A percentile compares a stretch with the other conserved stretches of the same genome.
These are phyloP conservation scores for Trinorchestia longiramus DNA, from an alignment of 1,140 invertebrate species.

Conservation along the genomic window DNA sequence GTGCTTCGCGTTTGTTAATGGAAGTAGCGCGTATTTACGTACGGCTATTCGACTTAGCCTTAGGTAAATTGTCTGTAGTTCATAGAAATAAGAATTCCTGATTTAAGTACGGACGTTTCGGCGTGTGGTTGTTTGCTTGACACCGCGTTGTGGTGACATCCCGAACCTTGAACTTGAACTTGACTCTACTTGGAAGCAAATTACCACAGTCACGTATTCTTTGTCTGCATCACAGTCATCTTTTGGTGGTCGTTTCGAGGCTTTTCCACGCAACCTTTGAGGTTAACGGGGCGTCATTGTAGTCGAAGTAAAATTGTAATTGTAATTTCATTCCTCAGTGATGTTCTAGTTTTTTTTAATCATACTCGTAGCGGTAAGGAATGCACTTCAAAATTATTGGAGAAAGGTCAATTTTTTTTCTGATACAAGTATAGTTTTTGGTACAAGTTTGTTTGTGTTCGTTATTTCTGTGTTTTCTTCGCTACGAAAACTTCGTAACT, in stretches of 20 bases:
- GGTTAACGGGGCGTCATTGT: not conserved
- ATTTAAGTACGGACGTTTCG: not conserved
- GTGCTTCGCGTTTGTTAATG: not conserved
- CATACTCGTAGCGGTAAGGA: not conserved
- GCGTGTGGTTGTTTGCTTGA: not conserved
- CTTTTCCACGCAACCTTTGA: not conserved
- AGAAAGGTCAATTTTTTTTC: not conserved
- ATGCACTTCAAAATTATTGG: not conserved
- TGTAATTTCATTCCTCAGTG: not conserved
- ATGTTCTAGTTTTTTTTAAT: not conserved
- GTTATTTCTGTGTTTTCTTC: too few species aligned
- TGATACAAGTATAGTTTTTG: not conserved
- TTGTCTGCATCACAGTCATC: not conserved
- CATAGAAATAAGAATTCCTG: not conserved
- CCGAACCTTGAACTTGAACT: not conserved
- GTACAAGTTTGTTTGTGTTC: not conserved
- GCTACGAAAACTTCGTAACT: too few species aligned
- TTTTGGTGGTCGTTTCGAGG: not conserved
- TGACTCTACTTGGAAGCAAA: not conserved
- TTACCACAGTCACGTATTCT: not conserved
- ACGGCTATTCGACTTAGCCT: not conserved
- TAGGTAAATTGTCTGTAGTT: not conserved
- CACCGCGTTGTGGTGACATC: not conserved
- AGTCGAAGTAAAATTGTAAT: not conserved
- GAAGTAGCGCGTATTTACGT: not conserved